Percentiles rank a stretch among this genome's conserved stretches.
Conservation (phyloP, 2,113 vertebrate species). For the Solenodon paradoxus region DNA sequence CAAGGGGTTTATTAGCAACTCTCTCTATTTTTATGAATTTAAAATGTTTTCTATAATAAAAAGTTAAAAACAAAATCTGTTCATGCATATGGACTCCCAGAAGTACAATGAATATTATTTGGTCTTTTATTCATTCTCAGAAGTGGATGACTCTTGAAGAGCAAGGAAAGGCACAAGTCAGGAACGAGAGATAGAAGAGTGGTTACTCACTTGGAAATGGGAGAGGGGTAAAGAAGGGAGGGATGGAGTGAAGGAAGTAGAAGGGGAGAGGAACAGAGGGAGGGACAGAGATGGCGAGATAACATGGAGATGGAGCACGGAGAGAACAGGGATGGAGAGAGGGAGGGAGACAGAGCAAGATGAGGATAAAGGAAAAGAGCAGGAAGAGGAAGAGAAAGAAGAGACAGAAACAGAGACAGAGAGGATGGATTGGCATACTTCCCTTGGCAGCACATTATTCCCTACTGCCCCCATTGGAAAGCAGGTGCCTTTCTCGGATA, state of each 20-base stretch:
- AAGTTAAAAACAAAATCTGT: constrained; percentile 59
- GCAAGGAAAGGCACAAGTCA: neutral
- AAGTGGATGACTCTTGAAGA: neutral
- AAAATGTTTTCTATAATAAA: constrained; percentile 36
- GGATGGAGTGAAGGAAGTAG: fast-evolving
- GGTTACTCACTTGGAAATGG: neutral
- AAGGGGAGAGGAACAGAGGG: too few relatives aligned
- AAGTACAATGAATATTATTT: neutral
- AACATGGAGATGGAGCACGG: too few relatives aligned
- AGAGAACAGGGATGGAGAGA: neutral
- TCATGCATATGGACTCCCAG: constrained; percentile 36
- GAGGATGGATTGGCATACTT: neutral
- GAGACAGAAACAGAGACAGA: too few relatives aligned
- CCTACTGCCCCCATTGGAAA: neutral
- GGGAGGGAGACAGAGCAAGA: neutral
- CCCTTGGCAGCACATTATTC: fast-evolving
- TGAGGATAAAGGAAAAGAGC: too few relatives aligned
- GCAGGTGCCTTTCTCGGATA: neutral
- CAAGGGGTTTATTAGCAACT: neutral
- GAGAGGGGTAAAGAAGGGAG: too few relatives aligned
- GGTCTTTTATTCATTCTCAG: neutral
- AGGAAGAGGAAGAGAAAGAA: neutral
- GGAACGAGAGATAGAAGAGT: neutral
- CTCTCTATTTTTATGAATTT: constrained; percentile 32
- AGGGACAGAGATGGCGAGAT: neutral